Conservation (phyloP, 2,113 vertebrate genomes). For the Nycticorax nycticorax region DNA sequence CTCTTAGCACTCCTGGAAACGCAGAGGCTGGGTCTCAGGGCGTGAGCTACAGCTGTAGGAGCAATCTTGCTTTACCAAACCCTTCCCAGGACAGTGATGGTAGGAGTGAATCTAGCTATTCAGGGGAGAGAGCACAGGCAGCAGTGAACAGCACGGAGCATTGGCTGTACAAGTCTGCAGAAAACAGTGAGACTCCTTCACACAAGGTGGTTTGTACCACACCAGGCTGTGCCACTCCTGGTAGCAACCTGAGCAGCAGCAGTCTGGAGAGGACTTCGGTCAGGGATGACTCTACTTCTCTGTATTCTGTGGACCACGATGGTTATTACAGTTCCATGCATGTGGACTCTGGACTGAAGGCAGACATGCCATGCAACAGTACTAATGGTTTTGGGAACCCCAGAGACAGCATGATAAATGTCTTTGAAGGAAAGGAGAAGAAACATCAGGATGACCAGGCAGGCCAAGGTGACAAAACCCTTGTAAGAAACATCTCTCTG, state of each 20-base stretch:
- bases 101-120: conserved; percentile 80
- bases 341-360: conserved; percentile 77
- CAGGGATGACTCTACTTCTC: conserved; percentile 83
- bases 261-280: conserved; percentile 83
- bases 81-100: conserved; percentile 64
- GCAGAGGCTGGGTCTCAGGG: conserved; percentile 73
- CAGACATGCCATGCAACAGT: conserved; percentile 67
- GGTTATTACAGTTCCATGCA: conserved; percentile 84
- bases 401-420: conserved; percentile 82
- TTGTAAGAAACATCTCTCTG: conserved; percentile 90
- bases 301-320: conserved; percentile 87
- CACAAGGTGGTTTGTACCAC: conserved; percentile 67
- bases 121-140: conserved; percentile 74
- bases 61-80: conserved; percentile 28
- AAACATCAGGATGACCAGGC: conserved; percentile 73
- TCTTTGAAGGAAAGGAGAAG: conserved; percentile 82
- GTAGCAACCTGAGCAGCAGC: conserved; percentile 84
- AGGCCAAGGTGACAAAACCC: conserved; percentile 79
- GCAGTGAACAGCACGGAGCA: conserved; percentile 70
- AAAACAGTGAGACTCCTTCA: conserved; percentile 70
- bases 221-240: conserved; percentile 83
- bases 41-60: conserved; percentile 48
- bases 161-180: conserved; percentile 81
- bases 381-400: conserved; percentile 77
- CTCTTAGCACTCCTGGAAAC: conserved; percentile 58